phyloP scores from a whole-genome alignment of 2,797 vertebrate genomes.

The Pristis pectinata region DNA sequence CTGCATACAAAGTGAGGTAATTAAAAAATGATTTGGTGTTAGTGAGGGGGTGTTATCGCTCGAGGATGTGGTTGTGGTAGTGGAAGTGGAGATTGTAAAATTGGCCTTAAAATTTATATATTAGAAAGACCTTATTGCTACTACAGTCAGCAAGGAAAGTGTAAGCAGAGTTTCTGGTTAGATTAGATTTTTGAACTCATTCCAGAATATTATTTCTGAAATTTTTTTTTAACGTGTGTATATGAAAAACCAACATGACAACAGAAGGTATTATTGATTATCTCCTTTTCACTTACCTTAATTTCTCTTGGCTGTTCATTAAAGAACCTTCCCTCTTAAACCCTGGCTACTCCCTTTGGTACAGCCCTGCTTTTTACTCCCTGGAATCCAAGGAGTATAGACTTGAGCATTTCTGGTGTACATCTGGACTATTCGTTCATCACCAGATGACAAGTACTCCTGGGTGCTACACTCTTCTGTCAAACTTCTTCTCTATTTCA shows the following conservation, averaged over 20 bases:
- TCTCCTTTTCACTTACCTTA: neutral
- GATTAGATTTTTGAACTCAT: neutral
- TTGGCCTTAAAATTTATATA: neutral
- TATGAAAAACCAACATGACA: neutral
- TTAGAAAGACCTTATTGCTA: neutral
- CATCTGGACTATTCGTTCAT: neutral
- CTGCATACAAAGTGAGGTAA: too few relatives aligned
- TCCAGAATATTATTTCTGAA: neutral
- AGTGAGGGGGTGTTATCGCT: neutral
- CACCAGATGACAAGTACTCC: too few relatives aligned
- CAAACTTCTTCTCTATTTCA: too few relatives aligned
- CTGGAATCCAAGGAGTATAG: too few relatives aligned
- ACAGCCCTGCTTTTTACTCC: neutral
- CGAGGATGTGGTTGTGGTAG: neutral
- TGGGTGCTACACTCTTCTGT: too few relatives aligned
- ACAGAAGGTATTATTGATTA: neutral
- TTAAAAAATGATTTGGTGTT: neutral
- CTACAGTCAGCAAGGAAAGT: neutral
- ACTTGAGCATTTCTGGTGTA: neutral
- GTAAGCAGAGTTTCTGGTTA: neutral
- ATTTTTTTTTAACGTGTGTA: neutral
- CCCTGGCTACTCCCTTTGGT: neutral
- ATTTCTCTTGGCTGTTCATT: neutral
- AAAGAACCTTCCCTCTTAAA: neutral
- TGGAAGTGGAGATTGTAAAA: neutral